These are phyloP conservation scores for Leptobrachium leishanense DNA, from an alignment of 2,113 vertebrate species.

Conservation along the genomic window DNA sequence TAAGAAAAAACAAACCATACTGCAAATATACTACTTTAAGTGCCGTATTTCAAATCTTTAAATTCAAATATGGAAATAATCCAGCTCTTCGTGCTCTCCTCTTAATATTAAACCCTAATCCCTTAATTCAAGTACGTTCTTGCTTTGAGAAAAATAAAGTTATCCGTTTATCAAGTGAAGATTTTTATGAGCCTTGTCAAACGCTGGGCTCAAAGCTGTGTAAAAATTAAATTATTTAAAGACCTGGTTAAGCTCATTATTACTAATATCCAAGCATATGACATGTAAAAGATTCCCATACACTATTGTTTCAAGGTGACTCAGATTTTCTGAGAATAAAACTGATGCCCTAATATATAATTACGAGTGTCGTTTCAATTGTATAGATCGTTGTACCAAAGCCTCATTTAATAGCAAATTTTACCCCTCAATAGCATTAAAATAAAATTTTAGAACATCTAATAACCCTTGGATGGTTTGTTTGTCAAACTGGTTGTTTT, in stretches of 20 bases:
- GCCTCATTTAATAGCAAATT: conserved; percentile 21
- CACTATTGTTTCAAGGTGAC: conserved; percentile 34
- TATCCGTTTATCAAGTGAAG: not conserved
- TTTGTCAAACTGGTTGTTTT: not conserved
- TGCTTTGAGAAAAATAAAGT: conserved; percentile 19
- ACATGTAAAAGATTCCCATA: conserved; percentile 20
- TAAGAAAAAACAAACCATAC: too few species aligned
- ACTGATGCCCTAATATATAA: conserved; percentile 30
- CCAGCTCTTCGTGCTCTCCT: not conserved
- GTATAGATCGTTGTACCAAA: conserved; percentile 8
- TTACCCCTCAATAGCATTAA: not conserved
- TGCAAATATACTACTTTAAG: too few species aligned
- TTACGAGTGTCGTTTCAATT: not conserved
- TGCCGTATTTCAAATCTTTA: not conserved
- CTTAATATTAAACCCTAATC: conserved; percentile 16
- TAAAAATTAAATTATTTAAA: conserved; percentile 40
- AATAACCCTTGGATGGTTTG: not conserved
- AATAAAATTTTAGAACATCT: not conserved
- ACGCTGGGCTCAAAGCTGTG: not conserved
- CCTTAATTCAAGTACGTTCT: conserved; percentile 6
- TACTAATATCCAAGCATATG: conserved; percentile 21
- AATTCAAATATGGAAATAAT: not conserved
- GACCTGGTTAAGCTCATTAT: conserved; percentile 22
- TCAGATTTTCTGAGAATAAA: conserved; percentile 13
- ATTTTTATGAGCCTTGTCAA: conserved; percentile 2